Evolutionary conservation across 2,113 vertebrate genomes (phyloP).

Genomic region (Bos indicus): DNA sequence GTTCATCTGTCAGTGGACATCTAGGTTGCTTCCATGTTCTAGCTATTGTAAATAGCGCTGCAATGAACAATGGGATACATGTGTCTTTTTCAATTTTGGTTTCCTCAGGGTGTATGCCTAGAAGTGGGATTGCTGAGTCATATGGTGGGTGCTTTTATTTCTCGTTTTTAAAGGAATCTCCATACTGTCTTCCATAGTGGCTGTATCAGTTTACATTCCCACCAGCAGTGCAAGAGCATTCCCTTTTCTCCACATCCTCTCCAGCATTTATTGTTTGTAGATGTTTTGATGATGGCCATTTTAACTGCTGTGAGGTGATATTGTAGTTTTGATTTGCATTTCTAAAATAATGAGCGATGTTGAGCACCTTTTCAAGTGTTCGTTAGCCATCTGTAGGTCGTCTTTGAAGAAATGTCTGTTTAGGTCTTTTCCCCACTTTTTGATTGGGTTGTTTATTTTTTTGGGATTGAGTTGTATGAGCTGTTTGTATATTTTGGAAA

Average conservation of each 20-base stretch:
- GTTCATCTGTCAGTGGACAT: not conserved
- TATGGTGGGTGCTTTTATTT: not conserved
- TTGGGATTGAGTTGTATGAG: not conserved
- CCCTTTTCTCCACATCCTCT: not conserved
- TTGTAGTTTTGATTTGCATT: not conserved
- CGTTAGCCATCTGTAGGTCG: not conserved
- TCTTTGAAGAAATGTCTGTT: not conserved
- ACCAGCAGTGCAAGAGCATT: not conserved
- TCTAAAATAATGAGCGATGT: not conserved
- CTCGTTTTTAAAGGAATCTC: not conserved
- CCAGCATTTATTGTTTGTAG: not conserved
- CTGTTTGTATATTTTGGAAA: not conserved
- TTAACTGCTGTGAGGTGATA: not conserved
- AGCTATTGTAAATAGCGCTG: not conserved
- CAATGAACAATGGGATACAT: not conserved
- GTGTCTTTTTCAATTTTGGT: not conserved
- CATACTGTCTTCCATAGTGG: not conserved
- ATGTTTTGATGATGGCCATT: not conserved
- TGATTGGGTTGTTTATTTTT: not conserved
- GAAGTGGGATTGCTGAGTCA: not conserved
- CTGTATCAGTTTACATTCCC: not conserved
- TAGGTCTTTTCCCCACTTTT: not conserved
- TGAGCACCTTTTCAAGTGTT: not conserved
- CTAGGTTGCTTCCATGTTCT: not conserved
- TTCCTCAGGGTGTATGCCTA: not conserved